Conservation (phyloP, 2,888 invertebrate species). For the Thecocarcelia acutangulata region DNA sequence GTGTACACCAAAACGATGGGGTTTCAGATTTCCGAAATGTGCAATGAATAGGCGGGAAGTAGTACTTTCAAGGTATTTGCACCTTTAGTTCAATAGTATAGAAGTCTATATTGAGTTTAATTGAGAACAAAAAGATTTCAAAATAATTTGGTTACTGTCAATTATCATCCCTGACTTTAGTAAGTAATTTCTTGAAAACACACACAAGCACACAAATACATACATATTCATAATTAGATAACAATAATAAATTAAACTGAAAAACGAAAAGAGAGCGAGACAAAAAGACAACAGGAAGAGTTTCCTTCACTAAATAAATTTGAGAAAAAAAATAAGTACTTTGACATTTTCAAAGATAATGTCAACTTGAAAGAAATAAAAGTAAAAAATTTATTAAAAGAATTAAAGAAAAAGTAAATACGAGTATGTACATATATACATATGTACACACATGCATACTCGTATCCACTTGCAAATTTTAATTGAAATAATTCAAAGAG, state of each 20-base stretch:
- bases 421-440: too few relatives aligned
- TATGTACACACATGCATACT: too few relatives aligned
- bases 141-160: too few relatives aligned
- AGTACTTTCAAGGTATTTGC: too few relatives aligned
- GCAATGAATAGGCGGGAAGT: too few relatives aligned
- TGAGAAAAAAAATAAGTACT: slow-evolving; percentile 69
- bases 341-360: slow-evolving; percentile 69
- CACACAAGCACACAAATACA: neutral
- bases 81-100: too few relatives aligned
- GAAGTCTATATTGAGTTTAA: too few relatives aligned
- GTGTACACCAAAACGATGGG: too few relatives aligned
- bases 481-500: slow-evolving; percentile 1
- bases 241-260: slow-evolving; percentile 45
- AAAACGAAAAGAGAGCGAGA: slow-evolving; percentile 40
- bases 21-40: too few relatives aligned
- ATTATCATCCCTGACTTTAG: neutral
- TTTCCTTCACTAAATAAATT: slow-evolving; percentile 52
- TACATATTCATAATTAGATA: slow-evolving; percentile 52
- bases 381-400: slow-evolving; percentile 13
- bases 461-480: neutral
- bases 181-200: slow-evolving; percentile 47
- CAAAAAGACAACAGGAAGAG: slow-evolving; percentile 62
- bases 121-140: too few relatives aligned
- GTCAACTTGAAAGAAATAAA: slow-evolving; percentile 41
- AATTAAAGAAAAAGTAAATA: neutral